Evolutionary conservation across 2,888 invertebrate genomes (phyloP).

Genomic region (Amiota minor): DNA sequence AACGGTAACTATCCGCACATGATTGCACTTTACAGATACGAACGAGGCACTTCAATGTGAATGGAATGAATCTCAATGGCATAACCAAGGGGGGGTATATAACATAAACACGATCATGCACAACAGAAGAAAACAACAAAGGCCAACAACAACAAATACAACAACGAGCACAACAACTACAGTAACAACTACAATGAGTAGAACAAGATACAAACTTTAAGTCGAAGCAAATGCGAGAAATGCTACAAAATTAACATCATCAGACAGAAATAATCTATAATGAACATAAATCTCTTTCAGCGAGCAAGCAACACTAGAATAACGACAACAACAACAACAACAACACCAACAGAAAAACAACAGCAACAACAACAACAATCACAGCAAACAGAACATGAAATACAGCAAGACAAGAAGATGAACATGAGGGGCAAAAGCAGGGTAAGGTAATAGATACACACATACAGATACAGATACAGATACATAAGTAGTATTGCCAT

Average conservation of each 20-base stretch:
- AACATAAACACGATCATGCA: constrained; percentile 26
- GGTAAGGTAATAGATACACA: too few species aligned
- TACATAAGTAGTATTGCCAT: too few species aligned
- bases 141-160: constrained; percentile 34
- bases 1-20: constrained; percentile 27
- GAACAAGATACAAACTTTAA: constrained; percentile 29
- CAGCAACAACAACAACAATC: constrained; percentile 33
- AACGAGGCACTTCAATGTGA: neutral
- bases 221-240: constrained; percentile 63
- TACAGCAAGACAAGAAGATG: constrained; percentile 21
- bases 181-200: constrained; percentile 33
- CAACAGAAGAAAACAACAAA: constrained; percentile 8
- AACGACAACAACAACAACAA: constrained; percentile 32
- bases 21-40: constrained; percentile 26
- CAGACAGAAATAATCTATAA: constrained; percentile 68
- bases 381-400: constrained; percentile 2
- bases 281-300: constrained; percentile 64
- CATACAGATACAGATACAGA: too few species aligned
- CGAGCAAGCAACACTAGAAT: constrained; percentile 23
- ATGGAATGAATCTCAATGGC: neutral
- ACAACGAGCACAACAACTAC: constrained; percentile 37
- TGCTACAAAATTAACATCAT: constrained; percentile 67
- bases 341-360: constrained; percentile 32
- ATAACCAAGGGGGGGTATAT: neutral
- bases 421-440: too few species aligned